These are phyloP conservation scores for Drosophila acutilabella DNA, from an alignment of 2,888 invertebrate species.

Conservation along the genomic window DNA sequence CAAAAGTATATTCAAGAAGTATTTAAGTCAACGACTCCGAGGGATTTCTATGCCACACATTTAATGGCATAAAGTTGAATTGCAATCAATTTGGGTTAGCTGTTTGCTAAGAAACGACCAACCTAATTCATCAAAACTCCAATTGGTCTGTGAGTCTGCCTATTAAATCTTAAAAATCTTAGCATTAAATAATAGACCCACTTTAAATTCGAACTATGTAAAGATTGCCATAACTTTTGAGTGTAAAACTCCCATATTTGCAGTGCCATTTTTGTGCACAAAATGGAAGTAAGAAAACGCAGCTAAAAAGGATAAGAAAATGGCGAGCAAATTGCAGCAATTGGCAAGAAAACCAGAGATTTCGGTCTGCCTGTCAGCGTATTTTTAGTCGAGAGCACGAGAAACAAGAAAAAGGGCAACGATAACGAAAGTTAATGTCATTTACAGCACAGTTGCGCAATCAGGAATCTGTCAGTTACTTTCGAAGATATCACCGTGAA, in stretches of 20 bases:
- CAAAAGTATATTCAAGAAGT: slow-evolving; percentile 11
- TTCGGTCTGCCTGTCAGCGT: slow-evolving; percentile 4
- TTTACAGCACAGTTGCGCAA: slow-evolving; percentile 33
- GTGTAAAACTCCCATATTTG: background rate
- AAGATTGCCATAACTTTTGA: slow-evolving; percentile 2
- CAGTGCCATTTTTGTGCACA: background rate
- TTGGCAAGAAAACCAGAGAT: background rate
- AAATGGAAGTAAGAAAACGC: background rate
- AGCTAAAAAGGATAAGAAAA: background rate
- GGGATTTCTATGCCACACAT: background rate
- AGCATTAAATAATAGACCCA: background rate
- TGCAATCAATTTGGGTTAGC: too few species aligned
- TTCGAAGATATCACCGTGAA: slow-evolving; percentile 13
- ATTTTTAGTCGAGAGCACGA: background rate
- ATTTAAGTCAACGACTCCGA: background rate
- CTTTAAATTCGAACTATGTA: slow-evolving; percentile 6
- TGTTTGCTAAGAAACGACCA: background rate
- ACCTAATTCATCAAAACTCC: background rate
- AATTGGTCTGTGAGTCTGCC: background rate
- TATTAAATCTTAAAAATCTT: background rate
- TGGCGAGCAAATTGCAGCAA: slow-evolving; percentile 1
- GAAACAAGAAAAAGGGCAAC: background rate
- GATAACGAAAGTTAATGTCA: slow-evolving; percentile 14
- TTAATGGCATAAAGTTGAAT: background rate
- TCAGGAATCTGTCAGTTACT: slow-evolving; percentile 35